Base-by-base conservation (phyloP, 2,797 vertebrate genomes). In the Intellagama lesueurii region DNA sequence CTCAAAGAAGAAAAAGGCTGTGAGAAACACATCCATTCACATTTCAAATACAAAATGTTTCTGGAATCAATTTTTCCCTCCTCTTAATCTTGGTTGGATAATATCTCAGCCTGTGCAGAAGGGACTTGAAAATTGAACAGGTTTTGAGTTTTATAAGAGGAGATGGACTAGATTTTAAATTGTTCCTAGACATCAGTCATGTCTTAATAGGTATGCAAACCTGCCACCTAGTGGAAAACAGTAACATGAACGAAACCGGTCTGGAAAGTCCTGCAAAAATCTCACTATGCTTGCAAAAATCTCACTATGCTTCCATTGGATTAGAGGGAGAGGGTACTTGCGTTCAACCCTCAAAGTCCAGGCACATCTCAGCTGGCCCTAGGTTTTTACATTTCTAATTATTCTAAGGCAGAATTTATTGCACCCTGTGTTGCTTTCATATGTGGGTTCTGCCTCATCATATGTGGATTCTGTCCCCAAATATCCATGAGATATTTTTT, bases 211-310 rank as follows among this genome's bases (percentile, higher is more conserved):
- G 0, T 70, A 86, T 88, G 88, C 91, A 92, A 84, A 77, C 44
- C 60, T 95, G 94, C 92, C 86, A 93, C 52, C 90, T 93, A 95
- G 90, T 93, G 90, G 89, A 88, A 49, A 91, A 69, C 11, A 69
- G 19, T 28, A 68, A 81, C 16, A 16, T 14, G n/a, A 80, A 64
- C 2, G 24, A 70, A 52, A 52, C 14, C 14, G 19, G 19, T 40
- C 12, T 28, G 44, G 26, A 85, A 69, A 35, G 5, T 7, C 47
- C 2, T 9, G n/a, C 28, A 8, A 3, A 64, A 64, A 44, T 90
- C 89, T 17, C 83, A 4, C 87, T 87, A 81, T 9, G 22, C 40
- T 1, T 8, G 30, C 26, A 7, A 2, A 60, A 60, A 70, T 89
- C 89, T 16, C 83, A 4, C 86, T 88, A 80, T 16, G 87, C 88